Evolutionary conservation across 2,888 invertebrate genomes (phyloP), one percentile per base, ranked within the genome.

Genomic region (Parnassius apollo): DNA sequence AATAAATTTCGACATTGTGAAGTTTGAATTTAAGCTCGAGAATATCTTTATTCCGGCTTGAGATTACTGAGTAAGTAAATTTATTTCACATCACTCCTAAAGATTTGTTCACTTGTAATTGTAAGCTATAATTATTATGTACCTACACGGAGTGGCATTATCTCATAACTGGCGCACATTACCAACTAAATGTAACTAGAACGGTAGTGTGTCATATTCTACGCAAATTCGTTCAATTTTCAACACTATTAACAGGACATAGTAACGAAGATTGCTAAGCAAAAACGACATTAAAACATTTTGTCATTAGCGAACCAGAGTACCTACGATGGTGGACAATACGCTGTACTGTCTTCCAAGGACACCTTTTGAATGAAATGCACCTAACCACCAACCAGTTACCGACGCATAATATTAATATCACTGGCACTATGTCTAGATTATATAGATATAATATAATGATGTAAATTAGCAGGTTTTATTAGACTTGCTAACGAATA

Each of bases 131-230:
- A 60, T 60, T 60, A 48, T 42, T 48, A 9, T 42, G 46, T 54
- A 54, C 18, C 18, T 18, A 18, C 25, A 48, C 18, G 46, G 25
- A 25, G 25, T 44, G 49, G n/a, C 49, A 64, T 57, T 61, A 61
- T 53, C 42, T 61, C 45, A 62, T 54, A 49, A 42, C 56, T 46
- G 53, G 49, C 57, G 44, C 50, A 54, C 48, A 50, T 42, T 61
- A 60, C 57, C 45, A 48, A 57, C 35, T 13, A 53, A 57, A 66
- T 59, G 56, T 59, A 62, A 66, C 58, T 62, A 62, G 65, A 58
- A 65, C 64, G 59, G 42, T 59, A 44, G 22, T 49, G 42, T 45
- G 53, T 62, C 49, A 59, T 42, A 25, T 60, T 35, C 42, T 12
- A 35, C 13, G 9, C 49, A 35, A 46, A 46, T 55, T 55, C 46